phyloP scores from a whole-genome alignment of 2,113 vertebrate genomes.

The Podarcis raffonei region DNA sequence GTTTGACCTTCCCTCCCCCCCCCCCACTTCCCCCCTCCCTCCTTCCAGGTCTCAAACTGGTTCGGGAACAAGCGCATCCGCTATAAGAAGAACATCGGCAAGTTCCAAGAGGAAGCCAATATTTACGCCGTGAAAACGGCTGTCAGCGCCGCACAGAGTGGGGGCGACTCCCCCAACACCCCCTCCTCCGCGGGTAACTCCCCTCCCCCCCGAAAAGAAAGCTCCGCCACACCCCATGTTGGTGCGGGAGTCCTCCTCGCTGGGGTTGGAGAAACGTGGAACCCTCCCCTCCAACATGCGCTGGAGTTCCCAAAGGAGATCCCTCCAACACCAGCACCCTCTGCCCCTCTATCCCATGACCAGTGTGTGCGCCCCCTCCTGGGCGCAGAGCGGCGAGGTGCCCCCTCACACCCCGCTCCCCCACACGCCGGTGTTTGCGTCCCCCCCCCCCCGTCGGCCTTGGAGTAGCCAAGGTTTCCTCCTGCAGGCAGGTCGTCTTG shows the following conservation, averaged over 20 bases:
- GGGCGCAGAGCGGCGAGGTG: neutral
- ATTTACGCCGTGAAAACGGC: slow-evolving; percentile 93
- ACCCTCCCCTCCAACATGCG: neutral
- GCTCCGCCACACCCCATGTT: slow-evolving; percentile 39
- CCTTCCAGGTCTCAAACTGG: slow-evolving; percentile 90
- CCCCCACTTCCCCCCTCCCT: neutral
- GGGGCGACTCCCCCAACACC: slow-evolving; percentile 87
- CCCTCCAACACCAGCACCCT: neutral
- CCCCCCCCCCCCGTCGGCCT: neutral
- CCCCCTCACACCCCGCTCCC: neutral
- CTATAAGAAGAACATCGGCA: slow-evolving; percentile 94
- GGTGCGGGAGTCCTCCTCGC: slow-evolving; percentile 35
- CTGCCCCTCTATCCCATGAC: neutral
- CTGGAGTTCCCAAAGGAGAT: slow-evolving; percentile 1
- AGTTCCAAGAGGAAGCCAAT: slow-evolving; percentile 94
- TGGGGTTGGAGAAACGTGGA: slow-evolving; percentile 20
- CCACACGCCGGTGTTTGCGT: neutral
- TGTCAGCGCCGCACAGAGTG: slow-evolving; percentile 82
- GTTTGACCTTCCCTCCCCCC: neutral
- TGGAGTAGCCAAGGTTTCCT: slow-evolving; percentile 9
- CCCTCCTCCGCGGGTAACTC: slow-evolving; percentile 74
- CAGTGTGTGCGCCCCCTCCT: neutral
- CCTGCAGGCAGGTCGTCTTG: neutral
- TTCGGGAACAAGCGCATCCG: slow-evolving; percentile 94
- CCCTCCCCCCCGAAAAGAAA: slow-evolving; percentile 9